A percentile compares a stretch with the other conserved stretches of the same genome.
phyloP scores from a whole-genome alignment of 2,113 vertebrate genomes.

The Saguinus midas region DNA sequence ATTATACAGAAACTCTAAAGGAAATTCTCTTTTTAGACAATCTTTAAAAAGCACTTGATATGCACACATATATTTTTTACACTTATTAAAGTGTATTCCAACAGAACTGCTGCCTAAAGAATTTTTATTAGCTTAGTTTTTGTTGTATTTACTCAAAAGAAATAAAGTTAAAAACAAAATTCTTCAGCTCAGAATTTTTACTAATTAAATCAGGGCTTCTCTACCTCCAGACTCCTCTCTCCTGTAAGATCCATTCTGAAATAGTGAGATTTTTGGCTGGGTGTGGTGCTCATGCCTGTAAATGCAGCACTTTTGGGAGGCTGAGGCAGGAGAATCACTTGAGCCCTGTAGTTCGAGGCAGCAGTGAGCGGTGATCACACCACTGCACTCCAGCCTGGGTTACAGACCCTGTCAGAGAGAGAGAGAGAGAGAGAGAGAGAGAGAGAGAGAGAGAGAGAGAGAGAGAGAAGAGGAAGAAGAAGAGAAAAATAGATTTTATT shows the following conservation, averaged over 20 bases:
- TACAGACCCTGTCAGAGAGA: too few species aligned
- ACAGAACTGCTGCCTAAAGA: not conserved
- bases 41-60: slow-evolving; percentile 32
- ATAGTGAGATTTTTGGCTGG: not conserved
- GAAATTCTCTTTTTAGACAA: slow-evolving; percentile 30
- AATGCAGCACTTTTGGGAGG: too few species aligned
- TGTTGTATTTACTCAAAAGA: slow-evolving; percentile 47
- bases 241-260: not conserved
- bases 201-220: not conserved
- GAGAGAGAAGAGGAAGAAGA: too few species aligned
- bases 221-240: not conserved
- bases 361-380: too few species aligned
- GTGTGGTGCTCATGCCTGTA: too few species aligned
- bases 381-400: too few species aligned
- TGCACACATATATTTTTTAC: not conserved
- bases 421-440: too few species aligned
- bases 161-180: slow-evolving; percentile 39
- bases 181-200: slow-evolving; percentile 13
- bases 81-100: slow-evolving; percentile 27
- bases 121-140: slow-evolving; percentile 44
- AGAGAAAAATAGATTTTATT: not conserved
- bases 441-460: too few species aligned
- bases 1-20: slow-evolving; percentile 39
- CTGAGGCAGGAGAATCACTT: too few species aligned
- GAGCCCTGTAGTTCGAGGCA: too few species aligned